These are phyloP conservation scores for Prinia subflava DNA, from an alignment of 2,113 vertebrate species.

Conservation along the genomic window DNA sequence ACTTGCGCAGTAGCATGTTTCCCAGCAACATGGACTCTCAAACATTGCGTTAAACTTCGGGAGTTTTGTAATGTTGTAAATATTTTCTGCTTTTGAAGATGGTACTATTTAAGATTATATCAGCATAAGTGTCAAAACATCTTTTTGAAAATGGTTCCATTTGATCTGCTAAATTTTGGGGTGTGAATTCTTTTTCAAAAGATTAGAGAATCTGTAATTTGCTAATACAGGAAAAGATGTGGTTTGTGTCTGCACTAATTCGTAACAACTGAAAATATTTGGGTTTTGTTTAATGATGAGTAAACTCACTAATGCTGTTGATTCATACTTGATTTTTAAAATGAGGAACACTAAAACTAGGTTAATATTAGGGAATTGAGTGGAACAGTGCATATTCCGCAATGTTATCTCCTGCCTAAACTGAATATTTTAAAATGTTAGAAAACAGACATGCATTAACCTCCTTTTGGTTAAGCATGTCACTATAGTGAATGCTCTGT, in stretches of 20 bases:
- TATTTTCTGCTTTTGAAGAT: neutral
- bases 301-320: neutral
- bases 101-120: neutral
- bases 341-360: neutral
- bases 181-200: neutral
- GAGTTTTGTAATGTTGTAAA: neutral
- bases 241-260: neutral
- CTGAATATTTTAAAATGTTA: neutral
- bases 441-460: neutral
- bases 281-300: neutral
- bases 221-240: neutral
- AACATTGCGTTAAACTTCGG: neutral
- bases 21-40: neutral
- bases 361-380: neutral
- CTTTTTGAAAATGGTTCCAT: neutral
- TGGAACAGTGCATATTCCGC: neutral
- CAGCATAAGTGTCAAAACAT: neutral
- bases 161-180: neutral
- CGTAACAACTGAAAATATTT: neutral
- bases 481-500: neutral
- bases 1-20: neutral
- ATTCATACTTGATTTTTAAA: neutral
- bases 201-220: neutral
- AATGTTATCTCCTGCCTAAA: neutral
- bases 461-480: neutral